A percentile compares a stretch with the other conserved stretches of the same genome.
Conservation (phyloP, 2,113 vertebrate genomes). For the Coturnix japonica region DNA sequence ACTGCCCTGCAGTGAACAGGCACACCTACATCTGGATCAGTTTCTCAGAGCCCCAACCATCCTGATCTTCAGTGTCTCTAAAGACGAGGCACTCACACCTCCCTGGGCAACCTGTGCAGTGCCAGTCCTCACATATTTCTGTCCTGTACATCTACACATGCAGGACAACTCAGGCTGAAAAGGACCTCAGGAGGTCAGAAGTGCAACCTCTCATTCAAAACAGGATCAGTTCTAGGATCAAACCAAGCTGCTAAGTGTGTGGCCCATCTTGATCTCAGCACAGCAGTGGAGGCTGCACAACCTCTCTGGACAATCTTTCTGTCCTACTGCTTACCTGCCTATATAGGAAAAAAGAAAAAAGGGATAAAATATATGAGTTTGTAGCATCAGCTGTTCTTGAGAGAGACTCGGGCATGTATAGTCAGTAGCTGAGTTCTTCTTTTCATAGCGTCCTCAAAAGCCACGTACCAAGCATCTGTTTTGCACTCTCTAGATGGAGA, state of each 20-base stretch:
- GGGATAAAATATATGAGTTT: neutral
- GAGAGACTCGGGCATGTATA: accelerated
- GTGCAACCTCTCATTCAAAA: neutral
- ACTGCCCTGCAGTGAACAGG: too few species aligned
- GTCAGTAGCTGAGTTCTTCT: neutral
- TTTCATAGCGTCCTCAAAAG: neutral
- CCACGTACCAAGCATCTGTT: accelerated
- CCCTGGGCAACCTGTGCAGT: too few species aligned
- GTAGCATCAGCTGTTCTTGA: neutral
- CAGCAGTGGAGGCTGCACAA: neutral
- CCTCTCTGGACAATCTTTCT: neutral
- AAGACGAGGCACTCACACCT: too few species aligned
- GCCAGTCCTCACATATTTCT: neutral
- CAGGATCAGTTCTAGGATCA: neutral
- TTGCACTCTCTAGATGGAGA: neutral
- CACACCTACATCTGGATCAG: too few species aligned
- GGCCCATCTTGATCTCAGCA: neutral
- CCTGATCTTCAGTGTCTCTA: too few species aligned
- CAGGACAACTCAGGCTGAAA: neutral
- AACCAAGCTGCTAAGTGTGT: neutral
- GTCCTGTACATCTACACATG: neutral
- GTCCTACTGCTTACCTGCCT: neutral
- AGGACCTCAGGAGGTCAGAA: neutral
- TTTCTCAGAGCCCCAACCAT: too few species aligned
- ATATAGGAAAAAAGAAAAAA: neutral